A percentile compares a stretch with the other conserved stretches of the same genome.
Conservation (phyloP, 2,113 vertebrate genomes). For the Xiphophorus couchianus region DNA sequence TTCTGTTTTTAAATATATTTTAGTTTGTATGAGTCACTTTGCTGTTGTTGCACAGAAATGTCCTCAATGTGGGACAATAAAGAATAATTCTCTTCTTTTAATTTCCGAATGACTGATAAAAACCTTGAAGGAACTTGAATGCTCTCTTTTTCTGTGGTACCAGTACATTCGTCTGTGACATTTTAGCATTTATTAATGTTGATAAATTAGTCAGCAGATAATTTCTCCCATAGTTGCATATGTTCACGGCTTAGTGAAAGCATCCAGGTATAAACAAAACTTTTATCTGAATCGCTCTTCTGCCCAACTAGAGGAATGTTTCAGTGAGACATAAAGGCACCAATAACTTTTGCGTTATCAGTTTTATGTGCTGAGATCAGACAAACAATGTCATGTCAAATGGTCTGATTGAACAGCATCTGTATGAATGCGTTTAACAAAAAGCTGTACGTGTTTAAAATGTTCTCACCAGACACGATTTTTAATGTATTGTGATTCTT, state of each 20-base stretch:
- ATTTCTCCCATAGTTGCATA: background rate
- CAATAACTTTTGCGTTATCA: background rate
- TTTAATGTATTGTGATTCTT: conserved; percentile 33
- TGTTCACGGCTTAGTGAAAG: background rate
- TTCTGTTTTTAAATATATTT: no score
- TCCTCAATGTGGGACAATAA: no score
- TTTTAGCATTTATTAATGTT: conserved; percentile 2
- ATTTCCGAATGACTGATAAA: background rate
- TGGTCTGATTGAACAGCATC: background rate
- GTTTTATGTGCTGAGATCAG: background rate
- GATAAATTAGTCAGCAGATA: background rate
- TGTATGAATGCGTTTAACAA: conserved; percentile 8
- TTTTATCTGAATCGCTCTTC: background rate
- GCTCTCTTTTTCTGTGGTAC: background rate
- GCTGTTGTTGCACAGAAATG: no score
- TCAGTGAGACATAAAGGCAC: background rate
- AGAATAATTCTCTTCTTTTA: no score
- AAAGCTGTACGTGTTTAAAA: conserved; percentile 10
- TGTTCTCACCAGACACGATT: conserved; percentile 26
- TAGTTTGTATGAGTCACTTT: no score
- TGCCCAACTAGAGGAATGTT: background rate
- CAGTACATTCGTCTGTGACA: background rate
- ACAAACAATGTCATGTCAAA: background rate
- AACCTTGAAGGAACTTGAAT: background rate
- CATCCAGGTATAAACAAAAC: no score